Evolutionary conservation across 1,140 invertebrate species (phyloP).

Genomic region (Dendroctonus valens): DNA sequence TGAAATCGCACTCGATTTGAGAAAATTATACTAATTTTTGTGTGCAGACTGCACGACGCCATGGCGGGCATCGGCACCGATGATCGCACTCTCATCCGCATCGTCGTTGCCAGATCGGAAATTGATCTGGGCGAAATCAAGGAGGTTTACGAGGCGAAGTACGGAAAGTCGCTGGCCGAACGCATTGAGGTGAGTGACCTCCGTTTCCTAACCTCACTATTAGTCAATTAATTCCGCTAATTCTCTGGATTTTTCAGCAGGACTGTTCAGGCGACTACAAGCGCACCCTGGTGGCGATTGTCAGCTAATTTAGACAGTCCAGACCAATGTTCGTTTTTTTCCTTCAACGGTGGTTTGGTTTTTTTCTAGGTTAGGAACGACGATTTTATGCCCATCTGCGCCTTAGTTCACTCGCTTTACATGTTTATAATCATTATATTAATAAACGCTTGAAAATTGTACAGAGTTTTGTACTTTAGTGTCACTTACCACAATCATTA

Average conservation of each 20-base stretch:
- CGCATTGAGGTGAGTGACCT: conserved; percentile 69
- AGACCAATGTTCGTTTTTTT: too few species aligned
- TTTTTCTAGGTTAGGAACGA: too few species aligned
- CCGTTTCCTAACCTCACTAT: not conserved
- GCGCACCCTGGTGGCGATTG: conserved; percentile 53
- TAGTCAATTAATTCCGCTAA: not conserved
- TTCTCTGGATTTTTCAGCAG: conserved; percentile 47
- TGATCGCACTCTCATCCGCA: conserved; percentile 81
- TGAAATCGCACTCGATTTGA: not conserved
- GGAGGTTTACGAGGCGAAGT: conserved; percentile 72
- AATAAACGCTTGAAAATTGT: too few species aligned
- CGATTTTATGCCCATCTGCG: too few species aligned
- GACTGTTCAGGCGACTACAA: conserved; percentile 62
- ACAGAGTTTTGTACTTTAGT: too few species aligned
- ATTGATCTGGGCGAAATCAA: conserved; percentile 86
- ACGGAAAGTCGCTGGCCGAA: conserved; percentile 75
- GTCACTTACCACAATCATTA: too few species aligned
- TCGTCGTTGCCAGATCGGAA: conserved; percentile 84
- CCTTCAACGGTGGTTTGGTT: too few species aligned
- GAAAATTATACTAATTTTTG: conserved; percentile 6
- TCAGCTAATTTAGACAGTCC: conserved; percentile 40
- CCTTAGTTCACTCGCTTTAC: too few species aligned
- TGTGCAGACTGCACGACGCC: conserved; percentile 66
- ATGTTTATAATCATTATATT: too few species aligned
- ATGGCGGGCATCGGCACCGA: conserved; percentile 87